A percentile compares a stretch with the other conserved stretches of the same genome.
phyloP scores from a whole-genome alignment of 1,140 invertebrate species.

The Ephestia elutella region DNA sequence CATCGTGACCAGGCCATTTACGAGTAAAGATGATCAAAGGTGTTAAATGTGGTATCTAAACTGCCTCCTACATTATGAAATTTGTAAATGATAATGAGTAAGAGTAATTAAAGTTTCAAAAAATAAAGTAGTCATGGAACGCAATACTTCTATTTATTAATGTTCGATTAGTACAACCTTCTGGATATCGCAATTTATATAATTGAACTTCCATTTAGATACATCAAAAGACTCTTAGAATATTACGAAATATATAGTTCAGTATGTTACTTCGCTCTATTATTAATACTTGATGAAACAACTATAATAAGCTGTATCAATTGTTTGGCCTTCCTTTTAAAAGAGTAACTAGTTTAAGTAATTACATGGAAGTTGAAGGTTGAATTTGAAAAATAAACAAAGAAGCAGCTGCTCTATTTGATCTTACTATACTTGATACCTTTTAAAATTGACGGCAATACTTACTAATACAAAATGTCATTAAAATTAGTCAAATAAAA shows the following conservation, averaged over 20 bases:
- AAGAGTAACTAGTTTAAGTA: background rate
- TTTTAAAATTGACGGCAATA: too few species aligned
- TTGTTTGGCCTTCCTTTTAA: background rate
- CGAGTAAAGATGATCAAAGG: too few species aligned
- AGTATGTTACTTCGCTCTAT: background rate
- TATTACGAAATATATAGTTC: background rate
- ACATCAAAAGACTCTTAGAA: background rate
- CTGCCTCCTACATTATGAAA: too few species aligned
- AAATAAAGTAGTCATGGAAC: too few species aligned
- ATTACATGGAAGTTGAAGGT: background rate
- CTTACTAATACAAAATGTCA: too few species aligned
- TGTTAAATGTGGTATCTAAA: too few species aligned
- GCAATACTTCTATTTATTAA: background rate
- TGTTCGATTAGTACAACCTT: background rate
- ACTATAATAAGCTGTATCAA: background rate
- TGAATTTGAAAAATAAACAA: background rate
- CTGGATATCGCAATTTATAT: background rate
- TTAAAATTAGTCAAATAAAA: too few species aligned
- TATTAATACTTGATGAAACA: background rate
- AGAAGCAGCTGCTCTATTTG: background rate
- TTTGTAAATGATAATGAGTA: too few species aligned
- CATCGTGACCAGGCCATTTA: too few species aligned
- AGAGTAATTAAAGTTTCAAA: too few species aligned
- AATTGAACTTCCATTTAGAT: background rate
- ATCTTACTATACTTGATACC: too few species aligned